These are phyloP conservation scores for Albula glossodonta DNA, from an alignment of 2,113 vertebrate species.

Conservation along the genomic window DNA sequence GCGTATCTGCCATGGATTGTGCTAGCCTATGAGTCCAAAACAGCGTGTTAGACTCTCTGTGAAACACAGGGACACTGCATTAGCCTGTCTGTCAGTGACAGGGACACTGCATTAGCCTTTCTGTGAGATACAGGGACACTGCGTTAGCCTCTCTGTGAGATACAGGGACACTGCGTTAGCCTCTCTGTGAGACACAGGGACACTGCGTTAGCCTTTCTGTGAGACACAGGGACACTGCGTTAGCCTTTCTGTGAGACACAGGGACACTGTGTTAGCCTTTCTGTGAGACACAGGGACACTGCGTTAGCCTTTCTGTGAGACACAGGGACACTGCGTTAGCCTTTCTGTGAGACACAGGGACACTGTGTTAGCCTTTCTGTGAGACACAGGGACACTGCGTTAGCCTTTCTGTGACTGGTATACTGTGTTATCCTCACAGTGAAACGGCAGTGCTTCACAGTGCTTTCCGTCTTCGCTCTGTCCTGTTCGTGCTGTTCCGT, in stretches of 20 bases:
- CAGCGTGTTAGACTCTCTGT: not conserved
- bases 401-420: too few species aligned
- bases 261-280: not conserved
- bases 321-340: not conserved
- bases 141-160: not conserved
- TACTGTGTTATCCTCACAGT: too few species aligned
- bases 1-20: constrained; percentile 4
- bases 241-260: not conserved
- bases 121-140: not conserved
- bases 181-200: not conserved
- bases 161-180: not conserved
- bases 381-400: not conserved
- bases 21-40: not conserved
- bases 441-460: not conserved
- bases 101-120: not conserved
- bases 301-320: not conserved
- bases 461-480: constrained; percentile 1
- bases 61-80: not conserved
- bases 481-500: not conserved
- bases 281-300: not conserved
- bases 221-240: not conserved
- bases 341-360: not conserved
- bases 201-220: not conserved
- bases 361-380: not conserved
- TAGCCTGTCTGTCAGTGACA: not conserved